phyloP scores from a whole-genome alignment of 1,140 invertebrate species.

The Drosophila guanche region DNA sequence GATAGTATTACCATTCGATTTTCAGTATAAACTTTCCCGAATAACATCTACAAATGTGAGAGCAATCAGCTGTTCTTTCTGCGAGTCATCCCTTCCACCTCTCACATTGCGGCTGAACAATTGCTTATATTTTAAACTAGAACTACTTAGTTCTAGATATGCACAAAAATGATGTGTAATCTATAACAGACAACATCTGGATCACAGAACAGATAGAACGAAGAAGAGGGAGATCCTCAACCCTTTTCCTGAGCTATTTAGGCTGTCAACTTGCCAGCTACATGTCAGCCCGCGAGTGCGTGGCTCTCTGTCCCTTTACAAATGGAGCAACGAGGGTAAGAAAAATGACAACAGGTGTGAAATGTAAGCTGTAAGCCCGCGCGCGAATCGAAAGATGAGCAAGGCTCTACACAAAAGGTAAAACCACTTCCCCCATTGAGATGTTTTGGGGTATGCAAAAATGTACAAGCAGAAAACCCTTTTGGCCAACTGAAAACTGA shows the following conservation, averaged over 20 bases:
- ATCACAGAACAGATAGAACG: not conserved
- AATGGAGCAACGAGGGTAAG: slow-evolving; percentile 25
- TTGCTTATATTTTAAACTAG: too few species aligned
- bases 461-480: slow-evolving; percentile 41
- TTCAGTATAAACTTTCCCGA: too few species aligned
- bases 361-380: slow-evolving; percentile 40
- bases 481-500: not conserved
- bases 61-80: too few species aligned
- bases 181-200: slow-evolving; percentile 27
- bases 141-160: too few species aligned
- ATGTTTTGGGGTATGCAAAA: slow-evolving; percentile 51
- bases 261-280: slow-evolving; percentile 58
- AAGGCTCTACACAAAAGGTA: slow-evolving; percentile 12
- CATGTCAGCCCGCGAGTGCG: slow-evolving; percentile 7
- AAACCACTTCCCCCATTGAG: slow-evolving; percentile 59
- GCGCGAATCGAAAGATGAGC: slow-evolving; percentile 24
- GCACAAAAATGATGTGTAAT: not conserved
- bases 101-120: too few species aligned
- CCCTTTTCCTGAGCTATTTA: slow-evolving; percentile 40
- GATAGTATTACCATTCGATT: too few species aligned
- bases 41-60: too few species aligned
- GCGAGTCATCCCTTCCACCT: too few species aligned
- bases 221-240: not conserved
- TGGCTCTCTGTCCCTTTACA: slow-evolving; percentile 6
- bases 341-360: slow-evolving; percentile 71